phyloP scores from a whole-genome alignment of 2,888 invertebrate species.

The Catocala sponsa region DNA sequence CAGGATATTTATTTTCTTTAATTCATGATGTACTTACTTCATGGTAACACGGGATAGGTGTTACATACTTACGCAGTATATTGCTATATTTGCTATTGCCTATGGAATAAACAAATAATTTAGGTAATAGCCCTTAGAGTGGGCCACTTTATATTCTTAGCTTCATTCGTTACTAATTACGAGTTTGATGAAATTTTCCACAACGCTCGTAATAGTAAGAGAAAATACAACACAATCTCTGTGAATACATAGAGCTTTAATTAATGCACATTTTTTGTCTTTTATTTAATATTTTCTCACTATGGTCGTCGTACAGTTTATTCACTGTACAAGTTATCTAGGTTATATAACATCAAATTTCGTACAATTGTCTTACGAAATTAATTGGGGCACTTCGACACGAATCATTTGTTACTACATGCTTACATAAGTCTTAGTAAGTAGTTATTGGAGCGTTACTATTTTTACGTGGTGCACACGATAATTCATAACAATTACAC shows the following conservation, averaged over 20 bases:
- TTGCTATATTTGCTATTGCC: too few species aligned
- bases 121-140: too few species aligned
- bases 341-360: conserved; percentile 56
- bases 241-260: conserved; percentile 4
- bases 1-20: too few species aligned
- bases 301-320: conserved; percentile 24
- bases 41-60: too few species aligned
- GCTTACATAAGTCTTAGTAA: conserved; percentile 61
- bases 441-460: conserved; percentile 60
- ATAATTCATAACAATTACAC: conserved; percentile 13
- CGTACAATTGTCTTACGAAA: conserved; percentile 64
- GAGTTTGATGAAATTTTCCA: not conserved
- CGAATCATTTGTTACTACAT: conserved; percentile 64
- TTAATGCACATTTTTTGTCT: conserved; percentile 10
- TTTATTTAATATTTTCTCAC: conserved; percentile 13
- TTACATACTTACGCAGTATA: too few species aligned
- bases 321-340: conserved; percentile 29
- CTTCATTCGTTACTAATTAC: too few species aligned
- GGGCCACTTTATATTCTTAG: too few species aligned
- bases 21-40: too few species aligned
- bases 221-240: conserved; percentile 1
- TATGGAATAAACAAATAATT: too few species aligned
- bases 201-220: not conserved
- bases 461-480: conserved; percentile 46
- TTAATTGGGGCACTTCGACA: conserved; percentile 62